Percentiles rank a stretch among this genome's conserved stretches.
Conservation (phyloP, 2,888 invertebrate genomes). For the Zygothrica quintamaculata region DNA sequence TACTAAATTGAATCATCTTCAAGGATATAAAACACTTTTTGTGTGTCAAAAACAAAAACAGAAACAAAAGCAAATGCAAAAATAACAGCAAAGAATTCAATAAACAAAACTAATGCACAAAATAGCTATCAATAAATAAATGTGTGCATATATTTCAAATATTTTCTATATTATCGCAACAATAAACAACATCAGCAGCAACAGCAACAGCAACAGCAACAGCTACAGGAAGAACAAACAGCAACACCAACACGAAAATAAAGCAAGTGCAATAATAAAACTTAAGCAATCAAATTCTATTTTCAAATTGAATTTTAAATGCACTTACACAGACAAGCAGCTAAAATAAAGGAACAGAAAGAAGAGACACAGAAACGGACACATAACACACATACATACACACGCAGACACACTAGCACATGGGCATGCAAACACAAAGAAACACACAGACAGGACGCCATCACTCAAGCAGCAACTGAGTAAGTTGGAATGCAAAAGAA, state of each 20-base stretch:
- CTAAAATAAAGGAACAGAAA: constrained; percentile 3
- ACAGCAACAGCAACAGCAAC: constrained; percentile 1
- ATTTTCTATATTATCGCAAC: constrained; percentile 8
- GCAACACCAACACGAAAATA: constrained; percentile 2
- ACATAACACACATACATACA: background rate
- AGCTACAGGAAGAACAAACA: constrained; percentile 4
- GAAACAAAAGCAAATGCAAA: constrained; percentile 4
- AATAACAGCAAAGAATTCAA: constrained; percentile 10
- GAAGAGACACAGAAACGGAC: background rate
- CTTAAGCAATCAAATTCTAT: constrained; percentile 53
- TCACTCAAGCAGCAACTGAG: too few species aligned
- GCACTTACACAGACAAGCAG: constrained; percentile 21
- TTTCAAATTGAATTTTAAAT: constrained; percentile 62
- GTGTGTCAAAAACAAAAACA: background rate
- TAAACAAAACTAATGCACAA: constrained; percentile 20
- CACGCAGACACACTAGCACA: background rate
- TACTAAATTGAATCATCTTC: too few species aligned
- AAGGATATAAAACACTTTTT: too few species aligned
- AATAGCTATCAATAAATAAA: constrained; percentile 47
- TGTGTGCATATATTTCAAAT: constrained; percentile 36
- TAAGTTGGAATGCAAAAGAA: background rate
- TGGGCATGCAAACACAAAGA: too few species aligned
- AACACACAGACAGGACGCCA: background rate
- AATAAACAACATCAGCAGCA: constrained; percentile 7
- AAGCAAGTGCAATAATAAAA: constrained; percentile 9